A percentile compares a stretch with the other conserved stretches of the same genome.
Evolutionary conservation across 2,888 invertebrate genomes (phyloP).

Genomic region (Myopa tessellatipennis): DNA sequence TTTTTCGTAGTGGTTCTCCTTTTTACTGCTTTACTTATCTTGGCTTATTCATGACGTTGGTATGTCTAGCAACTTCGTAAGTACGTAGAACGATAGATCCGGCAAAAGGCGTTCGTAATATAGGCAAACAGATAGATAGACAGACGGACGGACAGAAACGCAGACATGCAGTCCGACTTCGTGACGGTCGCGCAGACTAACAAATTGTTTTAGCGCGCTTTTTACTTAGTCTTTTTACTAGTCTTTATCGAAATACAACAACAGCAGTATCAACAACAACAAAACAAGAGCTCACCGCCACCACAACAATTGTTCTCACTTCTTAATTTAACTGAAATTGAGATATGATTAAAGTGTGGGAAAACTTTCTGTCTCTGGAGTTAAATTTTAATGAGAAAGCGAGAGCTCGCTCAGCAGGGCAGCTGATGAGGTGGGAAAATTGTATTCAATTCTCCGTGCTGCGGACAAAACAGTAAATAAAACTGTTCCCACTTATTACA

Average conservation of each 20-base stretch:
- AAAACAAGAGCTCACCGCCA: background rate
- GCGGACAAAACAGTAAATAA: background rate
- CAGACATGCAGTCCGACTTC: background rate
- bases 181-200: constrained; percentile 14
- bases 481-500: too few relatives aligned
- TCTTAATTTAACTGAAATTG: constrained; percentile 7
- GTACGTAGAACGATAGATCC: too few relatives aligned
- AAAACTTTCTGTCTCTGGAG: background rate
- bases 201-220: constrained; percentile 23
- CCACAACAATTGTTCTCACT: constrained; percentile 9
- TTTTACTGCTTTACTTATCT: constrained; percentile 18
- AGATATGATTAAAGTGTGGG: background rate
- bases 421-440: background rate
- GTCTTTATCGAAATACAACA: background rate
- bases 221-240: background rate
- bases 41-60: constrained; percentile 39
- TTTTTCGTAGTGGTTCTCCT: constrained; percentile 16
- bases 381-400: background rate
- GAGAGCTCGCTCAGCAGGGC: too few relatives aligned
- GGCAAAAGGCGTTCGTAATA: too few relatives aligned
- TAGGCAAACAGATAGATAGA: background rate
- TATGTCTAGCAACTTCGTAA: constrained; percentile 13
- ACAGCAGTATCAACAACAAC: background rate
- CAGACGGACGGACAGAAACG: background rate
- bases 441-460: background rate